These are phyloP conservation scores for Ochlodes sylvanus DNA, from an alignment of 2,888 invertebrate genomes.

Conservation along the genomic window DNA sequence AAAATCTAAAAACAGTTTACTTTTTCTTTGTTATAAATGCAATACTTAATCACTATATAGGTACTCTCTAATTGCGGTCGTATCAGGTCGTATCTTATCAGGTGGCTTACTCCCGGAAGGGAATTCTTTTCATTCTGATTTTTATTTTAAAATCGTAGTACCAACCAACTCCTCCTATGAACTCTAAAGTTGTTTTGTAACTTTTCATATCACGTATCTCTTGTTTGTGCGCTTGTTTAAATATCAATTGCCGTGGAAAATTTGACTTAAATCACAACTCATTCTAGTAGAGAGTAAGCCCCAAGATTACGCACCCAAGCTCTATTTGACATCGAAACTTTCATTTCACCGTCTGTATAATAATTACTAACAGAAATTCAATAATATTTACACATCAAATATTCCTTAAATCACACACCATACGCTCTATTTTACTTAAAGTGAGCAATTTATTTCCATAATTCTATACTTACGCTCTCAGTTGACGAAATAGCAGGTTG, in stretches of 20 bases:
- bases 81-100: not conserved
- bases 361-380: not conserved
- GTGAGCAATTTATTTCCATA: conserved; percentile 5
- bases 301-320: conserved; percentile 3
- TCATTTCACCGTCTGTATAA: conserved; percentile 1
- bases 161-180: not conserved
- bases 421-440: not conserved
- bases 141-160: too few species aligned
- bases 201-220: not conserved
- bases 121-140: too few species aligned
- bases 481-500: not conserved
- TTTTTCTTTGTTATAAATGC: not conserved
- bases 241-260: not conserved
- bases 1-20: conserved; percentile 11
- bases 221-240: not conserved
- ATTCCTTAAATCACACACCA: not conserved
- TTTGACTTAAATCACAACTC: not conserved
- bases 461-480: not conserved
- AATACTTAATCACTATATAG: not conserved
- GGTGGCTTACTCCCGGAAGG: not conserved
- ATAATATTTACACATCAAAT: conserved; percentile 1
- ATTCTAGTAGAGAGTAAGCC: not conserved
- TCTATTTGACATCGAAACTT: conserved; percentile 18
- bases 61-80: conserved; percentile 6
- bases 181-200: not conserved